Evolutionary conservation across 2,113 vertebrate genomes (phyloP).

Genomic region (Cyphomyrus plagiostoma): DNA sequence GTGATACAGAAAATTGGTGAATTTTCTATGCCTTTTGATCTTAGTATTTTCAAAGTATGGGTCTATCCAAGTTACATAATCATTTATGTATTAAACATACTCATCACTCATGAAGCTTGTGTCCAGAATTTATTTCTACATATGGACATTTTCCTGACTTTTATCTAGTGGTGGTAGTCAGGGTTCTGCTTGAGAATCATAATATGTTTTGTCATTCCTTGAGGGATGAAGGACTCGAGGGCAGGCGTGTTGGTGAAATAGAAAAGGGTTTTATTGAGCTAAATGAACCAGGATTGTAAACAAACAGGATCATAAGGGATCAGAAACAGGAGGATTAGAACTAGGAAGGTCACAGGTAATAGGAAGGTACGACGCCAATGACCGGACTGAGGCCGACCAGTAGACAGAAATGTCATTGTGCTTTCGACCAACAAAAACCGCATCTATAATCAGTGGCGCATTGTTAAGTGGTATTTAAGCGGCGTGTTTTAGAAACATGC

Average conservation of each 20-base stretch:
- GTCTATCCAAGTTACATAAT: not conserved
- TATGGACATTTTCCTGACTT: not conserved
- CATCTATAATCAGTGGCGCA: too few relatives aligned
- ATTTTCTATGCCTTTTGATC: not conserved
- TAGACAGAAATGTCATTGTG: too few relatives aligned
- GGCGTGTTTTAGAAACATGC: too few relatives aligned
- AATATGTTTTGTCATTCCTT: not conserved
- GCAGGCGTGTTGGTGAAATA: not conserved
- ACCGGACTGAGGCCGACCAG: too few relatives aligned
- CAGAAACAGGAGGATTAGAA: not conserved
- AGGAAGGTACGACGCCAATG: not conserved
- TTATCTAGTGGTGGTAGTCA: not conserved
- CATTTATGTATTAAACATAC: not conserved
- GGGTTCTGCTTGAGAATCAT: not conserved
- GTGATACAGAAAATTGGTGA: not conserved
- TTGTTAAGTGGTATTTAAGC: too few relatives aligned
- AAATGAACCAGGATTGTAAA: not conserved
- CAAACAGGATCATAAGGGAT: not conserved
- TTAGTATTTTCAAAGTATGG: not conserved
- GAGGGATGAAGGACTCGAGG: not conserved
- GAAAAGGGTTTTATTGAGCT: not conserved
- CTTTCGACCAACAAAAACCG: too few relatives aligned
- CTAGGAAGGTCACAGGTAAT: not conserved
- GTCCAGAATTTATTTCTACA: not conserved
- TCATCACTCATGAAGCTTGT: not conserved